Evolutionary conservation across 2,797 vertebrate genomes (phyloP).

Genomic region (Sebastes ruberrimus): DNA sequence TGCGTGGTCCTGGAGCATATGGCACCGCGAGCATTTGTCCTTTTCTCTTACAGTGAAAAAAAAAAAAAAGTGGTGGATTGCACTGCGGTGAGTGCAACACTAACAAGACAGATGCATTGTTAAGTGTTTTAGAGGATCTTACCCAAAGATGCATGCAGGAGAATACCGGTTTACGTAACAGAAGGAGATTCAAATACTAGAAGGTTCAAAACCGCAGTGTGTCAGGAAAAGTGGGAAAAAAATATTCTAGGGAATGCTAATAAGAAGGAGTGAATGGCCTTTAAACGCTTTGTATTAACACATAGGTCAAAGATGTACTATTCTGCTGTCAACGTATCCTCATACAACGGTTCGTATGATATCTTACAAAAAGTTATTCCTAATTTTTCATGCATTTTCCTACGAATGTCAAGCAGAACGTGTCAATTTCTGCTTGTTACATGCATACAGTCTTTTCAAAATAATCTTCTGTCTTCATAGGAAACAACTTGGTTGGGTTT

Average conservation of each 20-base stretch:
- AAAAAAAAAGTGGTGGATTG: background rate
- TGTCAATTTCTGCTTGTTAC: too few relatives aligned
- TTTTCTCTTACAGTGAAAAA: slow-evolving; percentile 9
- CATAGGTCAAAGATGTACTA: too few relatives aligned
- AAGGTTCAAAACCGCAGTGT: background rate
- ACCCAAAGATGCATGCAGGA: background rate
- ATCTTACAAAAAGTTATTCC: too few relatives aligned
- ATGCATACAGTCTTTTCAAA: too few relatives aligned
- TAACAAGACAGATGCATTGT: slow-evolving; percentile 34
- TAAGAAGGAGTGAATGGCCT: background rate
- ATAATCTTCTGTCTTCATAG: too few relatives aligned
- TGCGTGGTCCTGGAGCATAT: slow-evolving; percentile 46
- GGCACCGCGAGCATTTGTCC: slow-evolving; percentile 21
- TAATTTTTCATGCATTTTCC: too few relatives aligned
- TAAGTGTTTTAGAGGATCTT: slow-evolving; percentile 2
- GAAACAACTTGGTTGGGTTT: too few relatives aligned
- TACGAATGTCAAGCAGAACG: too few relatives aligned
- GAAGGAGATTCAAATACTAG: background rate
- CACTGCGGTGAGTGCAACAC: background rate
- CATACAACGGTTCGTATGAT: too few relatives aligned
- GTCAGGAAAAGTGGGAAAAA: background rate
- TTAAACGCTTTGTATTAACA: background rate
- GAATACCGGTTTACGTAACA: background rate
- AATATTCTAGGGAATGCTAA: background rate
- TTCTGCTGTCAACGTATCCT: too few relatives aligned